Base-by-base conservation (phyloP, 92 coral and sea anemone genomes). In the Blastomussa wellsi region DNA sequence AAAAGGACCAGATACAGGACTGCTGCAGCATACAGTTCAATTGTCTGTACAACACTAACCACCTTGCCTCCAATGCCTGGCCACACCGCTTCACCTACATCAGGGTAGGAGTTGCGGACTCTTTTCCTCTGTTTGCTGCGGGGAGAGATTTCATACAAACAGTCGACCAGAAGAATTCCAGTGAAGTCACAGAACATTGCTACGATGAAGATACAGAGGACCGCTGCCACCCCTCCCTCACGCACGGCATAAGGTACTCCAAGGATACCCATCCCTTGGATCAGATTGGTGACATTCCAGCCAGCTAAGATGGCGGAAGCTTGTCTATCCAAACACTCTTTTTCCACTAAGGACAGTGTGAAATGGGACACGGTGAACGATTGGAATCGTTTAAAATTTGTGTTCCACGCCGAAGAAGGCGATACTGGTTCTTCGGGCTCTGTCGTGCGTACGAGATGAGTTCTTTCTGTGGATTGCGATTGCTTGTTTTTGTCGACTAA, bases 81-180 rank as follows among this genome's bases (percentile, higher is more conserved):
- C 98, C 98, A 94, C 70, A 94, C 98, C 2, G 95, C 98, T 32
- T 94, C 98, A 24, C 98, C 98, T 31, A 94, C 88, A 29, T 94
- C 98, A 51, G 95, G 95, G 78, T 94, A 94, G 32, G 93, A 90
- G 33, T 84, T 87, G 7, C 95, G 92, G 33, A 94, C 93, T 81
- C 98, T 83, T 82, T 94, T 94, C 44, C 91, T 92, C 67, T 68
- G 76, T 90, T 88, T 90, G 83, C 98, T 94, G 60, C 95, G 92
- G 32, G 95, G 95, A 60, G 98, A 94, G 60, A 88, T 76, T 26
- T 94, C 98, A 83, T 94, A 94, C 82, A 94, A 86, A 57, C 98
- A 92, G 62, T 94, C 98, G 68, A 94, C 98, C 88, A 94, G 84
- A 32, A 94, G 88, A 59, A 94, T 94, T 1, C 98, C 98, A 10